phyloP scores from a whole-genome alignment of 2,113 vertebrate species.

The Perca flavescens region DNA sequence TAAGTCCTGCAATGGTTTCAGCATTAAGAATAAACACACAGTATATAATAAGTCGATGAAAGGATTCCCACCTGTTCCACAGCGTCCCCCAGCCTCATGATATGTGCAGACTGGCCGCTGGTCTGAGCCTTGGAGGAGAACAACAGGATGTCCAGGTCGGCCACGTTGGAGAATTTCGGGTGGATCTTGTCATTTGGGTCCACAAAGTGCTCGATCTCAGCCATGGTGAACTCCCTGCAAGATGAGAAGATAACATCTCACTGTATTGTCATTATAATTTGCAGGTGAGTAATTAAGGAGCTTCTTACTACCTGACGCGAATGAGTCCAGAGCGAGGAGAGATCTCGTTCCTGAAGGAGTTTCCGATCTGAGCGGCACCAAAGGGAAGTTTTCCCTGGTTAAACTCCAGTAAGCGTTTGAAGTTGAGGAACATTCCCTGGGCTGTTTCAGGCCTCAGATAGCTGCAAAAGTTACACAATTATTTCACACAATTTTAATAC shows the following conservation, averaged over 20 bases:
- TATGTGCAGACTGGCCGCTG: conserved; percentile 93
- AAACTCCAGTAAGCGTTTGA: conserved; percentile 97
- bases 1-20: neutral
- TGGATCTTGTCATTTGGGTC: conserved; percentile 96
- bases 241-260: neutral
- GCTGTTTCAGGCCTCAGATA: conserved; percentile 98
- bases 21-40: neutral
- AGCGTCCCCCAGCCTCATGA: conserved; percentile 94
- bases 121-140: conserved; percentile 98
- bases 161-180: conserved; percentile 92
- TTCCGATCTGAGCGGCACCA: conserved; percentile 98
- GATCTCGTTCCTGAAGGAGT: conserved; percentile 98
- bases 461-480: conserved; percentile 75
- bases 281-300: neutral
- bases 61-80: conserved; percentile 90
- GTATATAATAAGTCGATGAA: neutral
- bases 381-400: conserved; percentile 99
- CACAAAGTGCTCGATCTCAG: conserved; percentile 99
- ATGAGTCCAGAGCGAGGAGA: conserved; percentile 98
- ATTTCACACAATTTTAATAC: neutral
- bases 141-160: conserved; percentile 89
- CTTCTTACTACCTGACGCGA: conserved; percentile 87
- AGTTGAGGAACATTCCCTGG: conserved; percentile 99
- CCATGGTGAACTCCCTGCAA: conserved; percentile 98
- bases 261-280: neutral